phyloP scores from a whole-genome alignment of 2,797 vertebrate genomes.

The Chaunax sp. region DNA sequence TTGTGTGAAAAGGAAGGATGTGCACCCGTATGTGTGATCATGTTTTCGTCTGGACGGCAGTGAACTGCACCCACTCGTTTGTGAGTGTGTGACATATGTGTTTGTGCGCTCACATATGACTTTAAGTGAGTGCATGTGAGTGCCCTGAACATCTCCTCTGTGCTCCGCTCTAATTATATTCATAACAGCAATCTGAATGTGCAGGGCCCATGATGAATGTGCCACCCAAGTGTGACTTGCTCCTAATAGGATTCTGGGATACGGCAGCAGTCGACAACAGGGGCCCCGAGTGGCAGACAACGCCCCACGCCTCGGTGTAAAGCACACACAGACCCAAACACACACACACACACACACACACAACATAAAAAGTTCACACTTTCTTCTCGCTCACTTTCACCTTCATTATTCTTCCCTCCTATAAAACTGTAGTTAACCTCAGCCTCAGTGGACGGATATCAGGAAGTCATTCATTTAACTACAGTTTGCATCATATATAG shows the following conservation, averaged over 20 bases:
- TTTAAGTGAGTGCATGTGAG: conserved; percentile 31
- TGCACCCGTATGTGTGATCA: conserved; percentile 25
- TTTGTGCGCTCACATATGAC: conserved; percentile 65
- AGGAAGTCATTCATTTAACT: background rate
- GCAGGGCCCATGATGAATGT: conserved; percentile 86
- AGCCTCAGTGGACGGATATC: background rate
- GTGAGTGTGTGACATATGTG: conserved; percentile 61
- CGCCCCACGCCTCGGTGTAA: conserved; percentile 53
- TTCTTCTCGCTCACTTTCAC: conserved; percentile 38
- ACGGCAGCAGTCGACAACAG: conserved; percentile 70
- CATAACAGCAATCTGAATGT: conserved; percentile 87
- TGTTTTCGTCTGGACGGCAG: conserved; percentile 47
- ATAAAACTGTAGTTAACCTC: conserved; percentile 35
- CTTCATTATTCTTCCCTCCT: conserved; percentile 43
- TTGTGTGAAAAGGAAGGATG: no score
- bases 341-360: conserved; percentile 16
- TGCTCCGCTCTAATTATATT: conserved; percentile 85
- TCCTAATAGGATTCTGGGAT: conserved; percentile 83
- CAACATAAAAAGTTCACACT: conserved; percentile 44
- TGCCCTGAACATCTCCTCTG: conserved; percentile 71
- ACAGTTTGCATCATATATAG: no score
- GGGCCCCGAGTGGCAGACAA: conserved; percentile 75
- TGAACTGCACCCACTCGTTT: conserved; percentile 19
- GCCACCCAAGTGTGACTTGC: conserved; percentile 84
- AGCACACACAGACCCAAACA: conserved; percentile 20